Conservation (phyloP, 1,140 invertebrate species). For the Drosophila lowei region DNA sequence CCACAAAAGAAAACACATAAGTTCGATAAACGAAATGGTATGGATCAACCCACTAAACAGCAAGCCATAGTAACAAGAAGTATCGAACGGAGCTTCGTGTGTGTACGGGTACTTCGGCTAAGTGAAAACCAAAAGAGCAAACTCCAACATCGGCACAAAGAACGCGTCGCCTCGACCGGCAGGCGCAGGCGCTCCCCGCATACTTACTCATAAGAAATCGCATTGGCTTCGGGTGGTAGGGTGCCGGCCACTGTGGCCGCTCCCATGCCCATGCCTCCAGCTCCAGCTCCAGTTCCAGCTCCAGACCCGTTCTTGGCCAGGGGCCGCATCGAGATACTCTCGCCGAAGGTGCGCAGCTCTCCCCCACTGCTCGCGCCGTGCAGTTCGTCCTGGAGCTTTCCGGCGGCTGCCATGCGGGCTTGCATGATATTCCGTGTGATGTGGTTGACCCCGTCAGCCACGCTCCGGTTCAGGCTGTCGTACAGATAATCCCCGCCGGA, state of each 20-base stretch:
- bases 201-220: constrained; percentile 79
- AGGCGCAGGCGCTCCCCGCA: constrained; percentile 11
- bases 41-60: constrained; percentile 74
- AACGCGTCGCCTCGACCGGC: not conserved
- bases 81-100: constrained; percentile 48
- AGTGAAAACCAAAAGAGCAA: constrained; percentile 44
- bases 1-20: constrained; percentile 52
- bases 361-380: constrained; percentile 69
- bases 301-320: constrained; percentile 84
- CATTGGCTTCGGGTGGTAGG: constrained; percentile 69
- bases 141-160: constrained; percentile 29
- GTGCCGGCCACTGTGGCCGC: constrained; percentile 52
- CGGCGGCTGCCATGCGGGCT: constrained; percentile 74
- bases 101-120: constrained; percentile 27
- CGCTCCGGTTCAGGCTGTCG: constrained; percentile 86
- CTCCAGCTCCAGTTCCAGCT: constrained; percentile 28
- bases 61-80: constrained; percentile 69
- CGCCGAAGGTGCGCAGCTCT: constrained; percentile 85
- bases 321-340: constrained; percentile 90
- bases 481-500: constrained; percentile 83
- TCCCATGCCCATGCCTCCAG: constrained; percentile 2
- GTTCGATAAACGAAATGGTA: constrained; percentile 39
- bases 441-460: constrained; percentile 86
- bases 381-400: constrained; percentile 61
- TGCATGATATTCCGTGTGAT: constrained; percentile 84